These are phyloP conservation scores for Dreissena rostriformis DNA, from an alignment of 1,140 invertebrate species.

Conservation along the genomic window DNA sequence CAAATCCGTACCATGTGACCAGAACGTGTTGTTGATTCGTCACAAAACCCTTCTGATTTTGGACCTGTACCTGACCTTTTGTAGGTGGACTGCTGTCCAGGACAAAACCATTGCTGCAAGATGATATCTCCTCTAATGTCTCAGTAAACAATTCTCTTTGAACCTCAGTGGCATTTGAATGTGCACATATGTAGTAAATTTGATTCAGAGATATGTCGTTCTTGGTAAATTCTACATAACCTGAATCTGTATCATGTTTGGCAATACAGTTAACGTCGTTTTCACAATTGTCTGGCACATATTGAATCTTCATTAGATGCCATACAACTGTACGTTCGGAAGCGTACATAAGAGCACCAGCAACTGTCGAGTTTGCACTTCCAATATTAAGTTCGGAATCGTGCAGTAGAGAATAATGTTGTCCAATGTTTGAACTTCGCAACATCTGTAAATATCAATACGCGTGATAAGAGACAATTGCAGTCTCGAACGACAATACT, in stretches of 20 bases:
- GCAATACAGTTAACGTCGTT: constrained; percentile 13
- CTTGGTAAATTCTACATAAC: constrained; percentile 24
- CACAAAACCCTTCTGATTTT: constrained; percentile 21
- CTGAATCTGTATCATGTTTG: neutral
- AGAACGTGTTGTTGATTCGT: neutral
- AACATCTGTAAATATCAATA: constrained; percentile 11
- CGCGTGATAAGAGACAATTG: no score
- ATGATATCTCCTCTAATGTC: constrained; percentile 11
- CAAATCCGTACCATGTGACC: constrained; percentile 46
- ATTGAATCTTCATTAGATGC: constrained; percentile 26
- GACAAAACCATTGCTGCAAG: constrained; percentile 56
- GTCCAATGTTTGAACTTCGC: constrained; percentile 23
- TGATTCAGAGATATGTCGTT: neutral
- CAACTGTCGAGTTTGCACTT: neutral
- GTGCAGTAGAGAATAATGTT: neutral
- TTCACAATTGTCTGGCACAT: constrained; percentile 15
- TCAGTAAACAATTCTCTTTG: constrained; percentile 21
- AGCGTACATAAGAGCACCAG: constrained; percentile 11
- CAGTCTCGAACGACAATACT: no score
- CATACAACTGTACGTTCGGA: constrained; percentile 18
- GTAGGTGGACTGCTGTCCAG: constrained; percentile 36
- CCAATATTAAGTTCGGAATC: constrained; percentile 24
- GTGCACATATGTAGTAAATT: constrained; percentile 48
- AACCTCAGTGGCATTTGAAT: constrained; percentile 2
- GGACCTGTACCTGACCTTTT: constrained; percentile 15